phyloP scores from a whole-genome alignment of 2,797 vertebrate genomes.

The Paguma larvata region DNA sequence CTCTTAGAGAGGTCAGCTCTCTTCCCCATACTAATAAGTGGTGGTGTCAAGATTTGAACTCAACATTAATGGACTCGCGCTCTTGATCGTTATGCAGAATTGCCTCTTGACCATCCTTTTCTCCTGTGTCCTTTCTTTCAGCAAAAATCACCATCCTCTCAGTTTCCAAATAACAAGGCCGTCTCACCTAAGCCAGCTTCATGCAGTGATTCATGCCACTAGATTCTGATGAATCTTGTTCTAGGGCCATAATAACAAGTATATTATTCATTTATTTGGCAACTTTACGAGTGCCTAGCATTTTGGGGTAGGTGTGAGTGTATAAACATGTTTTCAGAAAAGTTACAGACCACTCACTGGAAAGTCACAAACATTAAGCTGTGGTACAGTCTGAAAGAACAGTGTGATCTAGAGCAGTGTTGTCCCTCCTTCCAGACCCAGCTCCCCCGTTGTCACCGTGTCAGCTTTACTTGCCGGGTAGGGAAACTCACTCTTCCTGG shows the following conservation, averaged over 20 bases:
- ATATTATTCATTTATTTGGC: constrained; percentile 17
- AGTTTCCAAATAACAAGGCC: background rate
- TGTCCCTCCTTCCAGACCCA: background rate
- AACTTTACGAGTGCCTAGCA: constrained; percentile 1
- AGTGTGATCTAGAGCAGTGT: background rate
- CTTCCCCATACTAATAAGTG: background rate
- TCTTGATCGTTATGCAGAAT: background rate
- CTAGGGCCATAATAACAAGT: background rate
- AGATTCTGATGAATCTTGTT: background rate
- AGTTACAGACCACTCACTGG: background rate
- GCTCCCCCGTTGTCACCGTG: background rate
- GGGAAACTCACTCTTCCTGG: background rate
- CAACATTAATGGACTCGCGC: background rate
- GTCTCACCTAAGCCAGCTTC: background rate
- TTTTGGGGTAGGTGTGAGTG: background rate
- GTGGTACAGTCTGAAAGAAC: background rate
- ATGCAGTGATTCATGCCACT: background rate
- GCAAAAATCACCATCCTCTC: background rate
- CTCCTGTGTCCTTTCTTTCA: background rate
- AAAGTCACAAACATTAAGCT: background rate
- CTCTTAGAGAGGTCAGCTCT: constrained; percentile 28
- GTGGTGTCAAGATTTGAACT: background rate
- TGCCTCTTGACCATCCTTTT: background rate
- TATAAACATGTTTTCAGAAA: constrained; percentile 1
- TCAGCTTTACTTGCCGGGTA: background rate